These are phyloP conservation scores for Campoletis raptor DNA, from an alignment of 2,888 invertebrate species.

Conservation along the genomic window DNA sequence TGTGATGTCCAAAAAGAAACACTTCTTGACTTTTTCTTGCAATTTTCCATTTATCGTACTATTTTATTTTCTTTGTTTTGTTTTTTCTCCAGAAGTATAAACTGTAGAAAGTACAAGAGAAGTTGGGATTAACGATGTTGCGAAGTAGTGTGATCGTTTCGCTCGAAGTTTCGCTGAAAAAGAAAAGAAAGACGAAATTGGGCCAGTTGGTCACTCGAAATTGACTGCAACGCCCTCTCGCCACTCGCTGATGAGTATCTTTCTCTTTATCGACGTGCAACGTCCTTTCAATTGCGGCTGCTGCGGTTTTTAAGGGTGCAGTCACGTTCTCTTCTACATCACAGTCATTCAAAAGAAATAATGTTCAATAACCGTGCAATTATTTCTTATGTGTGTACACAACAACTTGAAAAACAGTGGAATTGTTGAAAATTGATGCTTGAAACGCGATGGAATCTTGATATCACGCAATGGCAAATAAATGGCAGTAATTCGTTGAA, in stretches of 20 bases:
- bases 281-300: background rate
- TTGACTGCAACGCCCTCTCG: slow-evolving; percentile 33
- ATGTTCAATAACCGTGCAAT: background rate
- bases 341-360: background rate
- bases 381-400: background rate
- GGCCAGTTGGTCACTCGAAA: slow-evolving; percentile 70
- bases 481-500: background rate
- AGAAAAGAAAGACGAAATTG: slow-evolving; percentile 64
- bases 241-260: slow-evolving; percentile 24
- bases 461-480: background rate
- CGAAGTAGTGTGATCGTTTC: slow-evolving; percentile 9
- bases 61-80: background rate
- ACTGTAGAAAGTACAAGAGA: slow-evolving; percentile 39
- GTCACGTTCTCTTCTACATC: background rate
- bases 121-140: slow-evolving; percentile 14
- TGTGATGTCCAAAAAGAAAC: background rate
- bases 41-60: background rate
- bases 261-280: slow-evolving; percentile 28
- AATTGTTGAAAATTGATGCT: background rate
- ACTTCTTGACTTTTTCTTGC: slow-evolving; percentile 14
- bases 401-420: background rate
- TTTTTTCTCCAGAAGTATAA: background rate
- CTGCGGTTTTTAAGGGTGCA: slow-evolving; percentile 24
- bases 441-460: background rate
- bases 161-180: slow-evolving; percentile 41